Base-by-base conservation (phyloP, 2,888 invertebrate species). In the Crioceris asparagi region DNA sequence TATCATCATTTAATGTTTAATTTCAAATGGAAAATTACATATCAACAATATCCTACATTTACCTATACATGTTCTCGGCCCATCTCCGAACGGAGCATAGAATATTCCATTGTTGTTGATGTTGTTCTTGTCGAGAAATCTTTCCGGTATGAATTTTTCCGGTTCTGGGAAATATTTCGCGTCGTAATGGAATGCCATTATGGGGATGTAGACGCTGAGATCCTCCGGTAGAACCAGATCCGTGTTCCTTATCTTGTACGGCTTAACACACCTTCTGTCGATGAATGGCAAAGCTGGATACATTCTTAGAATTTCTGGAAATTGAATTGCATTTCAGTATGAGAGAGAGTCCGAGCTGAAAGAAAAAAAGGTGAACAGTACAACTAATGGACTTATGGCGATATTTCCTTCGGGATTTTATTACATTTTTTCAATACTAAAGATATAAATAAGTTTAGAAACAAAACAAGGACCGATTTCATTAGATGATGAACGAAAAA, bases 291-390 rank as follows among this genome's bases (percentile, higher is more conserved):
- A 15, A 14, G 27, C 14, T 2, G 27, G 27, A 10, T 27, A 27
- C 27, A 27, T 27, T 7, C 27, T 27, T 15, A 27, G 12, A 15
- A 27, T 27, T 10, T 27, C 27, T 27, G 27, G 7, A 27, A 27
- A n/a, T n/a, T n/a, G n/a, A n/a, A n/a, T n/a, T n/a, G n/a, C n/a
- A n/a, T n/a, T n/a, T n/a, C n/a, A n/a, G n/a, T n/a, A n/a, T n/a
- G n/a, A n/a, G n/a, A n/a, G n/a, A n/a, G n/a, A n/a, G n/a, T n/a
- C n/a, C n/a, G n/a, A n/a, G n/a, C n/a, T n/a, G n/a, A n/a, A n/a
- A n/a, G n/a, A n/a, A n/a, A n/a, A n/a, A n/a, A n/a, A n/a, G n/a
- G n/a, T n/a, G n/a, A n/a, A n/a, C n/a, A n/a, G n/a, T n/a, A n/a
- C n/a, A n/a, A n/a, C n/a, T n/a, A n/a, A n/a, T n/a, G n/a, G n/a